Percentiles rank a stretch among this genome's conserved stretches.
Conservation (phyloP, 2,797 vertebrate genomes). For the Hydrocynus forskahlii region DNA sequence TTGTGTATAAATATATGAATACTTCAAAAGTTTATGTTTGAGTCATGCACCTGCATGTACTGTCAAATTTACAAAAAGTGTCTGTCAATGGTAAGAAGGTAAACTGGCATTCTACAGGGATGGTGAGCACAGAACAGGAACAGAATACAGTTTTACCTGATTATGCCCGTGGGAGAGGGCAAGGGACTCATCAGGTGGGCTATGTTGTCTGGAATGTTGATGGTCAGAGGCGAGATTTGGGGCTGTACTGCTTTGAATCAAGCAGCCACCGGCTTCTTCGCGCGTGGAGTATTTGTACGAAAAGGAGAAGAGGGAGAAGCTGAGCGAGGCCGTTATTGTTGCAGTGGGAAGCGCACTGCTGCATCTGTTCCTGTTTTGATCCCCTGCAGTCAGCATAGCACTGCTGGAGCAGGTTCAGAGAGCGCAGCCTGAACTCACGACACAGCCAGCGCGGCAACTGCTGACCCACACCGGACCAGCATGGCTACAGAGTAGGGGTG, state of each 20-base stretch:
- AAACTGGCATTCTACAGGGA: neutral
- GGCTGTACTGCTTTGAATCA: constrained; percentile 87
- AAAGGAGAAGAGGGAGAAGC: constrained; percentile 43
- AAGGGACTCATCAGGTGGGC: constrained; percentile 97
- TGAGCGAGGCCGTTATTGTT: constrained; percentile 59
- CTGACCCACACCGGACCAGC: constrained; percentile 29
- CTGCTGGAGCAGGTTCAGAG: constrained; percentile 62
- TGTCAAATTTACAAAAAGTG: neutral
- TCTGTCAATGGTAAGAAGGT: neutral
- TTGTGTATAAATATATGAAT: too few relatives aligned
- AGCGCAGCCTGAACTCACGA: constrained; percentile 31
- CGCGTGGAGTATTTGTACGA: constrained; percentile 34
- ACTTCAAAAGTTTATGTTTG: too few relatives aligned
- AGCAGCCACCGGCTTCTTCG: constrained; percentile 28
- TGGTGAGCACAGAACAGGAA: neutral
- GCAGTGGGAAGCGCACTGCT: constrained; percentile 60
- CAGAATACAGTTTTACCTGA: constrained; percentile 81
- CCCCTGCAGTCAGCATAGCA: constrained; percentile 63
- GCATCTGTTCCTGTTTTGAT: constrained; percentile 74
- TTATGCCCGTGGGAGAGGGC: constrained; percentile 94
- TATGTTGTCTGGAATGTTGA: constrained; percentile 98
- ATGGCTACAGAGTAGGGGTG: neutral
- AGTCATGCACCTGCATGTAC: neutral
- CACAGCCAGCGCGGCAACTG: constrained; percentile 48
- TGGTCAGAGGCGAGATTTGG: constrained; percentile 95